These are phyloP conservation scores for Caenorhabditis brenneri DNA, from an alignment of 1,140 invertebrate genomes.

Conservation along the genomic window DNA sequence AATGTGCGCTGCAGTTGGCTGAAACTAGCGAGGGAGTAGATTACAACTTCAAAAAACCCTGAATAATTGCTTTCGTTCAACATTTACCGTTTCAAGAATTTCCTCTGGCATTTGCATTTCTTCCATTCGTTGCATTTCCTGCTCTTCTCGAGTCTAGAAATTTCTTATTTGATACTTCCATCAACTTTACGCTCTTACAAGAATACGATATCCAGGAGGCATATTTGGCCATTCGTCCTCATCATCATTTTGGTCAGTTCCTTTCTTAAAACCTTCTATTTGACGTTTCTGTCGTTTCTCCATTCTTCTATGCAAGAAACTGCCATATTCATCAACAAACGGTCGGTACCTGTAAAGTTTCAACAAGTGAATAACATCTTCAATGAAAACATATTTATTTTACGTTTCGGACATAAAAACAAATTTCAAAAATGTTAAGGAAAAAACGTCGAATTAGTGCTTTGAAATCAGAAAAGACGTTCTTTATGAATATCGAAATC, in stretches of 20 bases:
- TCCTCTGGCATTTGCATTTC: neutral
- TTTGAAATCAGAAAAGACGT: too few relatives aligned
- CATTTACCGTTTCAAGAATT: neutral
- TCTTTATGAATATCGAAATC: too few relatives aligned
- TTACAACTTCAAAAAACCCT: neutral
- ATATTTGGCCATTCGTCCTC: constrained; percentile 1
- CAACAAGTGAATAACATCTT: too few relatives aligned
- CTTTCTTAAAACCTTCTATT: neutral
- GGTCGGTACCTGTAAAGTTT: neutral
- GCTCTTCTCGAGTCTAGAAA: neutral
- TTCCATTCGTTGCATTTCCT: neutral
- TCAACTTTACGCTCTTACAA: neutral
- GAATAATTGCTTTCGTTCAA: too few relatives aligned
- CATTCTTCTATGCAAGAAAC: neutral
- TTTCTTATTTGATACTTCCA: neutral
- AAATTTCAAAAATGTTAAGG: neutral
- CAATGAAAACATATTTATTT: neutral
- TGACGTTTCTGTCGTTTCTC: neutral
- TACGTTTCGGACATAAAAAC: neutral
- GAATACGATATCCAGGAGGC: neutral
- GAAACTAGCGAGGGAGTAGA: neutral
- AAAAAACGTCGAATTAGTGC: neutral
- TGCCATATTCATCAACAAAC: neutral
- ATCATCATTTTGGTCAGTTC: neutral
- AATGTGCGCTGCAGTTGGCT: neutral